Evolutionary conservation across 2,113 vertebrate genomes (phyloP), one percentile per base, ranked within the genome.

Genomic region (Todiramphus saurophagus): DNA sequence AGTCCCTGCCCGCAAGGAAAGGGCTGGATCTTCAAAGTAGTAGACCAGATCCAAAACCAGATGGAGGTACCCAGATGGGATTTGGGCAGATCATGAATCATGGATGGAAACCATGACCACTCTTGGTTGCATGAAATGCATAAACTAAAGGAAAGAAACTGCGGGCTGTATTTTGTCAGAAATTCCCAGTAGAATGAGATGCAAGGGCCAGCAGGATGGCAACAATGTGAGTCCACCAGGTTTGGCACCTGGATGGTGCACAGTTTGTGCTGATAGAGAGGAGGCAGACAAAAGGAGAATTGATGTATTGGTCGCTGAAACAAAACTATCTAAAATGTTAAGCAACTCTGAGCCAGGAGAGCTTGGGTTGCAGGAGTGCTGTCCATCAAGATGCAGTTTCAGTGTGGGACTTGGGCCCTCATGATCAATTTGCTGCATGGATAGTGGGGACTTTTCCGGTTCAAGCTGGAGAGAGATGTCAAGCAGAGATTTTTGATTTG

Each of bases 131-230:
- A 56, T 39, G 13, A 21, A 83, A 35, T 18, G 27, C 3, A 4
- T 5, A 23, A 56, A 23, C 6, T 3, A 3, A 53, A 72, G 50
- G 43, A 13, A 55, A 21, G 43, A 15, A 60, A 5, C 20, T 10
- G 2, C 2, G 9, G 69, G 11, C 24, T 31, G 33, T 30, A 33
- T 35, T 55, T 92, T 33, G 44, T 30, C 59, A 37, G 51, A 5
- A 51, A 16, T 46, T 81, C 18, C 64, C 16, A 10, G 12, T 1
- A 64, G 63, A 41, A 44, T 12, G 3, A 0, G 8, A n/a, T 1
- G 2, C 9, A 19, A n/a, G 33, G 35, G 33, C 12, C 69, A 46
- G 18, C 17, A 62, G 76, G 46, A 13, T 60, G 51, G n/a, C 7
- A 15, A 4, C 1, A 5, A 3, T 10, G 44, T 8, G 30, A 9